phyloP scores from a whole-genome alignment of 2,113 vertebrate genomes.

The Brachyhypopomus occidentalis region DNA sequence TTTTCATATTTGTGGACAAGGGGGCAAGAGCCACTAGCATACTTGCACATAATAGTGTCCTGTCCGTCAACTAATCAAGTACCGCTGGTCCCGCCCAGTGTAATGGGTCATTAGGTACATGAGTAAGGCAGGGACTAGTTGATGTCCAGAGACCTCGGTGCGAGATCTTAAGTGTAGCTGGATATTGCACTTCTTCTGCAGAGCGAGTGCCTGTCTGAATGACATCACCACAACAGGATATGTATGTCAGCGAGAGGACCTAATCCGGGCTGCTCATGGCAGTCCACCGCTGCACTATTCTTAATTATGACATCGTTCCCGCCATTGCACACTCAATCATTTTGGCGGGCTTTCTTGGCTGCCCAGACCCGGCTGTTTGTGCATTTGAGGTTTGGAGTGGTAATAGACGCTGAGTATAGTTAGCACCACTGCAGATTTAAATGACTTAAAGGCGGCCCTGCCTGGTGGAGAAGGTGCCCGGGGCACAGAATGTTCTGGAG shows the following conservation, averaged over 20 bases:
- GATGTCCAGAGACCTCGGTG: no score
- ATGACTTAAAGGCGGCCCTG: conserved; percentile 25
- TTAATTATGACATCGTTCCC: conserved; percentile 38
- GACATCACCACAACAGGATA: conserved; percentile 45
- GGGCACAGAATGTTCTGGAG: conserved; percentile 46
- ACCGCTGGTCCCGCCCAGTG: no score
- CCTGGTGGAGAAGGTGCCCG: conserved; percentile 26
- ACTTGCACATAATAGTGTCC: no score
- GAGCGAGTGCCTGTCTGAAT: conserved; percentile 20
- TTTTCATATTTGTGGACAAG: no score
- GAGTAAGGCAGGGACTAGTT: no score
- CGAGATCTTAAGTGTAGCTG: neutral
- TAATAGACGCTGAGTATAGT: conserved; percentile 48
- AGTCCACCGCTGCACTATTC: conserved; percentile 43
- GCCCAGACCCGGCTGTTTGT: conserved; percentile 21
- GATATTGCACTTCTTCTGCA: conserved; percentile 29
- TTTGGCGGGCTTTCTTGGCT: conserved; percentile 34
- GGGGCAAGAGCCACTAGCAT: no score
- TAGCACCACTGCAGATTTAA: conserved; percentile 44
- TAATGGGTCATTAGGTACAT: no score
- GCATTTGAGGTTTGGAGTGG: conserved; percentile 37
- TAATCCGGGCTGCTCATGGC: conserved; percentile 38
- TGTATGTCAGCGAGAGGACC: conserved; percentile 36
- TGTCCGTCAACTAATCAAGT: no score
- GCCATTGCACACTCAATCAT: conserved; percentile 38